Conservation (phyloP, 1,140 invertebrate species). For the Oedothorax gibbosus region DNA sequence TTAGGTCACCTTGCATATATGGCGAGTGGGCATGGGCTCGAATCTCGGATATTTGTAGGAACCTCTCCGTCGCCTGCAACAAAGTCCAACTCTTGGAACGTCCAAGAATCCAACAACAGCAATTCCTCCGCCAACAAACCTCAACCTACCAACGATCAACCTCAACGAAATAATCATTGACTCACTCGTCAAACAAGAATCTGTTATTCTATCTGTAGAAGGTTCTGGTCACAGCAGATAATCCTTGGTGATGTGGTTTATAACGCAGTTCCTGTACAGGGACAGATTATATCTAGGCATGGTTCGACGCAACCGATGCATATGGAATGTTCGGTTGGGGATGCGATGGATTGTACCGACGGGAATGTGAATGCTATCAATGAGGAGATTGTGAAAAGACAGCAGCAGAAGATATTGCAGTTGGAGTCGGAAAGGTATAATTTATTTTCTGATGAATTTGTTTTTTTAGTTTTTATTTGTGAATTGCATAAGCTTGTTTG, state of each 20-base stretch:
- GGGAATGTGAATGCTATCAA: constrained; percentile 35
- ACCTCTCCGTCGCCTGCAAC: constrained; percentile 93
- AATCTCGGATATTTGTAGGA: constrained; percentile 69
- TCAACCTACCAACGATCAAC: not conserved
- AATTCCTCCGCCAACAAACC: constrained; percentile 4
- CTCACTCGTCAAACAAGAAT: constrained; percentile 10
- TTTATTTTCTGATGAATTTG: not conserved
- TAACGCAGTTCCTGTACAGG: constrained; percentile 44
- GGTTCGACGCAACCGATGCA: constrained; percentile 56
- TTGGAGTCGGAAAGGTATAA: constrained; percentile 77
- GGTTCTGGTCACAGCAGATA: constrained; percentile 22
- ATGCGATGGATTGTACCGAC: constrained; percentile 48
- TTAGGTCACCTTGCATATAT: no score
- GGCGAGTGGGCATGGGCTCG: no score
- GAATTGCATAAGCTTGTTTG: not conserved
- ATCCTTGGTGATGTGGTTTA: constrained; percentile 44
- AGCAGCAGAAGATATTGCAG: constrained; percentile 88
- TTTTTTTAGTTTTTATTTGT: not conserved
- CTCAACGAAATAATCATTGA: constrained; percentile 46
- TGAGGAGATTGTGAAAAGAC: constrained; percentile 75
- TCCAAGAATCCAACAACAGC: constrained; percentile 63
- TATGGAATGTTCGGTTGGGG: constrained; percentile 39
- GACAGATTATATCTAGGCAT: constrained; percentile 37
- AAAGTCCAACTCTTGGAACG: constrained; percentile 94
- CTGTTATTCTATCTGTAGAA: constrained; percentile 14